These are phyloP conservation scores for Lacanobia oleracea DNA, from an alignment of 2,888 invertebrate species.

Conservation along the genomic window DNA sequence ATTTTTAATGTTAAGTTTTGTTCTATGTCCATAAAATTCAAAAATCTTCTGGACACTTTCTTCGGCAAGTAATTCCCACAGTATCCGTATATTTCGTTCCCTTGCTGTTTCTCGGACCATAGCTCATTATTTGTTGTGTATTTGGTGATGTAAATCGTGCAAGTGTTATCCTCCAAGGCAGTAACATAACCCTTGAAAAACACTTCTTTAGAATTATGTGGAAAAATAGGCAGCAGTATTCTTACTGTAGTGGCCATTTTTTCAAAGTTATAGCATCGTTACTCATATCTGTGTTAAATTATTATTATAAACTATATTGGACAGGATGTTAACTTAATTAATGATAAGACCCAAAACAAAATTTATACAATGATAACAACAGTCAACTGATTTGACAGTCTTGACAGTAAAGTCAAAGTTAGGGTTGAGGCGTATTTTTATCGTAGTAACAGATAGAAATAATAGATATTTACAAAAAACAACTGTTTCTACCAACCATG, in stretches of 20 bases:
- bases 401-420: no score
- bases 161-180: conserved; percentile 56
- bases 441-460: no score
- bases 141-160: conserved; percentile 78
- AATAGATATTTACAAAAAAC: no score
- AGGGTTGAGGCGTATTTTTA: no score
- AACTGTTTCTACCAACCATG: no score
- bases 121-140: conserved; percentile 63
- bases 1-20: conserved; percentile 64
- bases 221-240: conserved; percentile 77
- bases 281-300: neutral
- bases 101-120: conserved; percentile 56
- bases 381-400: neutral
- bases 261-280: neutral
- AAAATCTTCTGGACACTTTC: conserved; percentile 49
- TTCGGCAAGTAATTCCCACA: conserved; percentile 59
- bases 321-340: neutral
- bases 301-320: no score
- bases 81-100: conserved; percentile 75
- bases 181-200: conserved; percentile 78
- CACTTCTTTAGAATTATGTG: conserved; percentile 60
- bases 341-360: conserved; percentile 12
- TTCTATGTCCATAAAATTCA: conserved; percentile 71
- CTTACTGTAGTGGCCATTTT: conserved; percentile 62
- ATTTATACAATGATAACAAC: neutral